Evolutionary conservation across 2,888 invertebrate species (phyloP).

Genomic region (Cheilosia grossa): DNA sequence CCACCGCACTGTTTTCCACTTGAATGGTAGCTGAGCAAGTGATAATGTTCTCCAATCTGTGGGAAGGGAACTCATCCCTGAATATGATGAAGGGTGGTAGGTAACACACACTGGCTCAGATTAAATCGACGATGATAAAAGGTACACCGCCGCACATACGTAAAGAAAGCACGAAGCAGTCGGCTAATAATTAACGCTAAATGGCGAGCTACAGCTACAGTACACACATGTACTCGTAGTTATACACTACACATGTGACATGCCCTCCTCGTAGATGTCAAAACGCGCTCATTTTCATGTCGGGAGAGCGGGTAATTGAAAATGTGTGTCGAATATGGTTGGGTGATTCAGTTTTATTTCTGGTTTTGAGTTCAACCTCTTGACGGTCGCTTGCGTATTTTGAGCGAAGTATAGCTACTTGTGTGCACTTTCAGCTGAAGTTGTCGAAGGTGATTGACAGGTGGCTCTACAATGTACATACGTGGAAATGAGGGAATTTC

Average conservation of each 20-base stretch:
- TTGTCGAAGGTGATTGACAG: background rate
- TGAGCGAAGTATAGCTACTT: background rate
- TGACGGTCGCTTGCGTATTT: background rate
- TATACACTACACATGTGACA: background rate
- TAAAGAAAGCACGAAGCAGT: constrained; percentile 8
- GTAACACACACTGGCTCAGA: constrained; percentile 8
- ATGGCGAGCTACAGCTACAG: background rate
- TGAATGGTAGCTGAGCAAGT: constrained; percentile 58
- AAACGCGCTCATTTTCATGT: constrained; percentile 24
- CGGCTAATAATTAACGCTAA: constrained; percentile 53
- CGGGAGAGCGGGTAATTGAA: constrained; percentile 18
- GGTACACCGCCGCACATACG: constrained; percentile 19
- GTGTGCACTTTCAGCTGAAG: background rate
- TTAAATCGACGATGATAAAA: constrained; percentile 55
- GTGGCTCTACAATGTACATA: too few species aligned
- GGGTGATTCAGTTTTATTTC: constrained; percentile 1
- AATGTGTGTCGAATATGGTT: constrained; percentile 27
- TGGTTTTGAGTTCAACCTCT: background rate
- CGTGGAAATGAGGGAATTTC: too few species aligned
- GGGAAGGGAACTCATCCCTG: too few species aligned
- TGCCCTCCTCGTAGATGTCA: constrained; percentile 7
- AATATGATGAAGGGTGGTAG: constrained; percentile 17
- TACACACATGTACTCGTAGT: background rate
- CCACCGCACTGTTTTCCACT: constrained; percentile 48
- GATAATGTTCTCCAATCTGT: constrained; percentile 20